Conservation (phyloP, 2,113 vertebrate species). For the Phyllostomus discolor region DNA sequence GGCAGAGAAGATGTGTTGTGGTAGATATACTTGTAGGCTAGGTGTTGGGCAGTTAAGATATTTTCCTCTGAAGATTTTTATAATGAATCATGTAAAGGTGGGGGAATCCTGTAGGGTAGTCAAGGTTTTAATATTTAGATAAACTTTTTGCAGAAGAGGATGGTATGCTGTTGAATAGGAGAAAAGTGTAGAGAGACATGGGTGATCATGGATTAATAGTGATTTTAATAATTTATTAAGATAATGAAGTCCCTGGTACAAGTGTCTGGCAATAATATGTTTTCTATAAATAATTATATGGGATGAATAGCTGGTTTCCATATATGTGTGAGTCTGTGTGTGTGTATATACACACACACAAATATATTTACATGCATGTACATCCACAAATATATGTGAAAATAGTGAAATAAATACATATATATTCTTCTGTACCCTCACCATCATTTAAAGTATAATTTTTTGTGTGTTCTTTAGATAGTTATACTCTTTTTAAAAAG, state of each 20-base stretch:
- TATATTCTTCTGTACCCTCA: neutral
- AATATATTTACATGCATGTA: neutral
- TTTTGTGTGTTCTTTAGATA: neutral
- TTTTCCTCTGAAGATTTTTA: neutral
- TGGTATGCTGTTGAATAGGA: neutral
- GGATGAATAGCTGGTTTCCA: neutral
- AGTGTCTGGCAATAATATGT: neutral
- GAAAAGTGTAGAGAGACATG: neutral
- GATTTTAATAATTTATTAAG: neutral
- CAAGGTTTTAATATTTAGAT: neutral
- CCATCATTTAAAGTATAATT: neutral
- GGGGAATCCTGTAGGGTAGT: neutral
- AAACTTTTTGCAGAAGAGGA: neutral
- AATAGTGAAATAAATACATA: neutral
- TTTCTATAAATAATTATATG: neutral
- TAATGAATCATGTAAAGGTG: neutral
- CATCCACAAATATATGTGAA: neutral
- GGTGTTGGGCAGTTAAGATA: neutral
- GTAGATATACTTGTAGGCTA: neutral
- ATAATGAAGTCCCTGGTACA: neutral
- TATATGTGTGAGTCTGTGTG: neutral
- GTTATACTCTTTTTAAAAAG: neutral
- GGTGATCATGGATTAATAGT: neutral
- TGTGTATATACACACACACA: neutral
- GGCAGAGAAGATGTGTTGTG: neutral